Evolutionary conservation across 1,140 invertebrate genomes (phyloP), one percentile per base, ranked within the genome.

Genomic region (Megalopta genalis): DNA sequence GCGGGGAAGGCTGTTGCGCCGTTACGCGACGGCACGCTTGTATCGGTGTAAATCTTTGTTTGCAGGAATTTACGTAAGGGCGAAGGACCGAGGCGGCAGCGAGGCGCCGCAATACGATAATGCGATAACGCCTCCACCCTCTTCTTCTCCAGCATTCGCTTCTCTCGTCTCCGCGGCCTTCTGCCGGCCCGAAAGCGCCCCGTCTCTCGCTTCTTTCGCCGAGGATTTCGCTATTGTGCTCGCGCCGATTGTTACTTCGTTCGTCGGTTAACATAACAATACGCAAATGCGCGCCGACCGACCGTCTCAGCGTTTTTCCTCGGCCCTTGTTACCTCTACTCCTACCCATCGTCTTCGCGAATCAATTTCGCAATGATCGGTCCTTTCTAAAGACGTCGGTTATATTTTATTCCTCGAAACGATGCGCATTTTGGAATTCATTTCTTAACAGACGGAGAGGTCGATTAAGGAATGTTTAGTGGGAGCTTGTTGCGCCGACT

Each of bases 201-300:
- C 32, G 52, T 68, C 54, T 64, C 69, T 23, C 70, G 37, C 60
- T 63, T 81, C 59, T 77, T 63, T 70, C 77, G 77, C 12, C 77
- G 64, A 82, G 89, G 86, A 91, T 89, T 90, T 86, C 86, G 79
- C 89, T 85, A 92, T 92, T 91, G 91, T 91, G 80, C 80, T 80
- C 85, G 84, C 86, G 88, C 80, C 90, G 86, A 92, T 92, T 92
- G 90, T 92, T 91, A 90, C 89, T 88, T 86, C 84, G 83, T 83
- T 80, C 84, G 81, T 82, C 86, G 87, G 89, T 92, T 92, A 91
- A 92, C 91, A 92, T 92, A 92, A 92, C 90, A 92, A 92, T 90
- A 83, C 87, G 85, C 84, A 86, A 92, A 92, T 88, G 81, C 82
- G 83, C 76, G 83, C 54, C 84, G 59, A 10, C 57, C 81, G 63